Evolutionary conservation across 53 echinoderm and acorn worm species (phyloP).

Genomic region (Arbacia lixula): DNA sequence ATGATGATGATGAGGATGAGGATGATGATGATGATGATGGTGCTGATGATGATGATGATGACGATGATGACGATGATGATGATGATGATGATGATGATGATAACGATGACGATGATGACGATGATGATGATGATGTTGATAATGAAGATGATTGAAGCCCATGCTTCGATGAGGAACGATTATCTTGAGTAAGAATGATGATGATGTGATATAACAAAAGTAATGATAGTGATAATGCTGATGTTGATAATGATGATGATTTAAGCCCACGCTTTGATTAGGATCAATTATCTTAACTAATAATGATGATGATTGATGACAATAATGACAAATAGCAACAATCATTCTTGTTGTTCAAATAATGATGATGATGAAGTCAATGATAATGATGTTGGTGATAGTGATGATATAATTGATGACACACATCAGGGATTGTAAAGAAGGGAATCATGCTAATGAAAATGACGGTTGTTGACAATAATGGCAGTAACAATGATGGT

Average conservation of each 20-base stretch:
- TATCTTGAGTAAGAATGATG: neutral
- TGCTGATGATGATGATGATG: slow-evolving; percentile 7
- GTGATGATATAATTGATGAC: neutral
- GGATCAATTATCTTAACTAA: too few relatives aligned
- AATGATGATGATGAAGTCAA: neutral
- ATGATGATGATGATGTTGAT: neutral
- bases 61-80: neutral
- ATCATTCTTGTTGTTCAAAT: too few relatives aligned
- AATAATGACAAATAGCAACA: too few relatives aligned
- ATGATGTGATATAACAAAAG: neutral
- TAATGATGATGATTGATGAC: too few relatives aligned
- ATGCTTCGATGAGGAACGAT: neutral
- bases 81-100: neutral
- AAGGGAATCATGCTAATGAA: too few relatives aligned
- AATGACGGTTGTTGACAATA: too few relatives aligned
- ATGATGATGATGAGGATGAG: slow-evolving; percentile 12
- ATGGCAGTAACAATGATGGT: too few relatives aligned
- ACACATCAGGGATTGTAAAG: too few relatives aligned
- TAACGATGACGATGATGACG: neutral
- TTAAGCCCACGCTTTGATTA: too few relatives aligned
- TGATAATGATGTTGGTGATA: neutral
- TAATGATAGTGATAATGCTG: neutral
- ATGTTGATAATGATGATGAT: slow-evolving; percentile 12
- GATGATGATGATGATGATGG: neutral
- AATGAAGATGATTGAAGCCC: neutral